These are phyloP conservation scores for Lagothrix lagotricha DNA, from an alignment of 2,797 vertebrate genomes.

Conservation along the genomic window DNA sequence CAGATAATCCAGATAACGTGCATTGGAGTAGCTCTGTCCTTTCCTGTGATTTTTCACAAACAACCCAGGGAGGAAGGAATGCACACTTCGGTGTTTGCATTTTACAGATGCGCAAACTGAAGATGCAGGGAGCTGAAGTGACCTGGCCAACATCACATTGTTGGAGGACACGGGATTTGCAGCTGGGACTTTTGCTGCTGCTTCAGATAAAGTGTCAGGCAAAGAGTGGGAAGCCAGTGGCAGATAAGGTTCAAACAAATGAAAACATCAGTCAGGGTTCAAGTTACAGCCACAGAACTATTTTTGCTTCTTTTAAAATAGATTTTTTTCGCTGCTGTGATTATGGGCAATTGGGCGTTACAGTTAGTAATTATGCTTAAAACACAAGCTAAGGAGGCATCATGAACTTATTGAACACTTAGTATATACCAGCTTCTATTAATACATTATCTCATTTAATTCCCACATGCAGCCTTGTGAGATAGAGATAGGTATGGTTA, in stretches of 20 bases:
- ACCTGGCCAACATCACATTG: not conserved
- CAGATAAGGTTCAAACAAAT: conserved; percentile 38
- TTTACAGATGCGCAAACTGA: conserved; percentile 29
- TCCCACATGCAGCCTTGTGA: not conserved
- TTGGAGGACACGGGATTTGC: not conserved
- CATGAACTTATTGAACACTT: conserved; percentile 43
- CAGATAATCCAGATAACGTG: not conserved
- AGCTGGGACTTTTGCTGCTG: not conserved
- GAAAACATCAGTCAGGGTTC: not conserved
- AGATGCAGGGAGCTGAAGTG: not conserved
- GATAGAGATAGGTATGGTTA: not conserved
- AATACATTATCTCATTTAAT: not conserved
- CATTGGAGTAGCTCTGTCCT: not conserved
- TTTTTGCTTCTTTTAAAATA: conserved; percentile 42
- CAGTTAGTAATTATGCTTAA: conserved; percentile 51
- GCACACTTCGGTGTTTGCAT: not conserved
- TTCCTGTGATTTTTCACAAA: not conserved
- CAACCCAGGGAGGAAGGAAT: not conserved
- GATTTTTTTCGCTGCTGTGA: not conserved
- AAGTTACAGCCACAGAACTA: not conserved
- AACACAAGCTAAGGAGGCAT: conserved; percentile 1
- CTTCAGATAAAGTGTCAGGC: not conserved
- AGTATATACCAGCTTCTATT: not conserved
- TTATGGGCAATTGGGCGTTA: conserved; percentile 1
- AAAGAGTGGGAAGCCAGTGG: not conserved